Conservation (phyloP, 2,888 invertebrate genomes). For the Noctua pronuba region DNA sequence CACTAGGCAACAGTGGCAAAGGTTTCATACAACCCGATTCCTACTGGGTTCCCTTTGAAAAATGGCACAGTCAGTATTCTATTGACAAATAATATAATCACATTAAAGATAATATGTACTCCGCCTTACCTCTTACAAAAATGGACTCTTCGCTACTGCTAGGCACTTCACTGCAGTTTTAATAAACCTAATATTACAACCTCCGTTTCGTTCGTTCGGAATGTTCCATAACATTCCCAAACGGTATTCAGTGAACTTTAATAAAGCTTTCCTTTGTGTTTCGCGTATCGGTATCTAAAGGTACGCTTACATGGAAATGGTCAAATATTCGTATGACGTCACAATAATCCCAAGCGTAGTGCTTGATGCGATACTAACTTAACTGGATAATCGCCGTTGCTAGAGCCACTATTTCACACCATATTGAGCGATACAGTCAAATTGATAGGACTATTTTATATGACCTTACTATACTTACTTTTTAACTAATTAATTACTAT, state of each 20-base stretch:
- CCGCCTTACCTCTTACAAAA: no score
- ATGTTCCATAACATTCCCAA: conserved; percentile 25
- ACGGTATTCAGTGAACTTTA: conserved; percentile 23
- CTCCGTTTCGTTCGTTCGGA: neutral
- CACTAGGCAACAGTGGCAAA: no score
- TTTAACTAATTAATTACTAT: no score
- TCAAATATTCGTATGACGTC: neutral
- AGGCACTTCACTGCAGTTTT: neutral
- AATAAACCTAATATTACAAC: conserved; percentile 7
- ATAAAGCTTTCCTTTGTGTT: conserved; percentile 41
- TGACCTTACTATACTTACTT: neutral
- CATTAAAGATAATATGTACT: no score
- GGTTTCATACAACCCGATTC: no score
- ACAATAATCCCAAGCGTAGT: neutral
- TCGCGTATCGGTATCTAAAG: neutral
- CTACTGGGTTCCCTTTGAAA: no score
- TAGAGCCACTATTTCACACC: neutral
- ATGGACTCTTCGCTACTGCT: no score
- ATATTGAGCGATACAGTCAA: neutral
- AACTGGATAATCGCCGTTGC: neutral
- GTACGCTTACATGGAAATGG: neutral
- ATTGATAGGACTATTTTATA: neutral
- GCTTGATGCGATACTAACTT: neutral
- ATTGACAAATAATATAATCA: no score
- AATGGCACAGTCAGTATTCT: no score